Evolutionary conservation across 2,113 vertebrate genomes (phyloP), one percentile per base, ranked within the genome.

Genomic region (Capra hircus): DNA sequence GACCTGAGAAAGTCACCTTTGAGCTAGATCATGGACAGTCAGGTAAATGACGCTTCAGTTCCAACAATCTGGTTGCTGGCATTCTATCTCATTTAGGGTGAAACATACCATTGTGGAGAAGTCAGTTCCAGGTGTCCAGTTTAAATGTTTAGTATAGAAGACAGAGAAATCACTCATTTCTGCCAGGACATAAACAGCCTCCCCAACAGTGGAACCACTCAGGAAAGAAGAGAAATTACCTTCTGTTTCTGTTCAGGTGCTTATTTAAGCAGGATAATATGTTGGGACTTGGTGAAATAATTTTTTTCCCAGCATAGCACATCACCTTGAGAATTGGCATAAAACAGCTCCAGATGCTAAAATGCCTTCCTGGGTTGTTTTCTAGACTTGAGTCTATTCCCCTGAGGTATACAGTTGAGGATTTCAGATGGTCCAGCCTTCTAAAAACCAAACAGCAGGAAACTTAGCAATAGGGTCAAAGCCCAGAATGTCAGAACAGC

Each of bases 201-300:
- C 43, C 40, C 11, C 77, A 30, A 8, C 30, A 19, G 88, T 15
- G 55, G 78, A 91, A 33, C 55, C 95, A 82, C 92, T 33, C 11
- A 77, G 86, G 67, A 94, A 64, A 59, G 43, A 88, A 83, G 57
- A 81, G 40, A 94, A 93, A 96, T 93, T 6, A 87, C 90, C 74
- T 93, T 96, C 92, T 96, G 94, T 97, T 96, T 95, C 78, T 52
- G 84, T 25, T 90, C 92, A 82, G 81, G 81, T 92, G 30, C 87
- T 94, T 88, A 94, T 92, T 93, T 96, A 88, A 91, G 91, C 57
- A 96, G 95, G 78, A 94, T 85, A 90, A 91, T 80, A 77, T 50
- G 21, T 85, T 90, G 48, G 71, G 62, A 71, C 15, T 64, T 64
- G 87, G 85, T 94, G 84, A 81, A 90, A 92, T 77, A 45, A 55